A percentile compares a stretch with the other conserved stretches of the same genome.
Evolutionary conservation across 2,113 vertebrate species (phyloP).

Genomic region (Pseudorasbora parva): DNA sequence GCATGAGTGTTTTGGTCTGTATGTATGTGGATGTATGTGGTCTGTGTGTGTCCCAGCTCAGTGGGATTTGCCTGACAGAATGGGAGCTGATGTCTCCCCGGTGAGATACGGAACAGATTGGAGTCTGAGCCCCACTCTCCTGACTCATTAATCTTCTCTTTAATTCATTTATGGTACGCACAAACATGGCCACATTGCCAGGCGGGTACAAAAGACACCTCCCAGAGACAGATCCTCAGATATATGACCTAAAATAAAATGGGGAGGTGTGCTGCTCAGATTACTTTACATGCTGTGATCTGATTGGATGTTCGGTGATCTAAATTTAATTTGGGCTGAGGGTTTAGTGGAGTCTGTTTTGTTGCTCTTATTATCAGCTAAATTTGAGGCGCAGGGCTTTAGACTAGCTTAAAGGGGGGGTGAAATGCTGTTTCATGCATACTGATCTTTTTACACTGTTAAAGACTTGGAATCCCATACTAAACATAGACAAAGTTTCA

Average conservation of each 20-base stretch:
- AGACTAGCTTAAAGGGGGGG: no score
- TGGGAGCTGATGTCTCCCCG: slow-evolving; percentile 58
- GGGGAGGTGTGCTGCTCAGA: background rate
- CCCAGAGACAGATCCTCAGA: slow-evolving; percentile 41
- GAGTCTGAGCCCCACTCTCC: slow-evolving; percentile 72
- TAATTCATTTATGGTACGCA: slow-evolving; percentile 68
- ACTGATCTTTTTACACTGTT: no score
- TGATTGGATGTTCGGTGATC: slow-evolving; percentile 7
- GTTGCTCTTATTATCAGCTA: background rate
- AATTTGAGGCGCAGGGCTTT: background rate
- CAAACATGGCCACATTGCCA: slow-evolving; percentile 6
- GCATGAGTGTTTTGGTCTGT: slow-evolving; percentile 2
- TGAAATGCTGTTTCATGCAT: no score
- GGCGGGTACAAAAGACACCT: slow-evolving; percentile 45
- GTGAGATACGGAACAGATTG: slow-evolving; percentile 73
- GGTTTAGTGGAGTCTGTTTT: background rate
- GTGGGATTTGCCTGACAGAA: slow-evolving; percentile 66
- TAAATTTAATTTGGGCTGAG: slow-evolving; percentile 12
- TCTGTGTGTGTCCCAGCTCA: slow-evolving; percentile 12
- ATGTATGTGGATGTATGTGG: background rate
- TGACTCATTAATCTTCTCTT: slow-evolving; percentile 79
- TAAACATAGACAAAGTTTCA: no score
- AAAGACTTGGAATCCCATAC: no score
- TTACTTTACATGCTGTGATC: slow-evolving; percentile 20
- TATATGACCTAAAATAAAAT: slow-evolving; percentile 50